Conservation (phyloP, 2,797 vertebrate species). For the Lithobates pipiens region DNA sequence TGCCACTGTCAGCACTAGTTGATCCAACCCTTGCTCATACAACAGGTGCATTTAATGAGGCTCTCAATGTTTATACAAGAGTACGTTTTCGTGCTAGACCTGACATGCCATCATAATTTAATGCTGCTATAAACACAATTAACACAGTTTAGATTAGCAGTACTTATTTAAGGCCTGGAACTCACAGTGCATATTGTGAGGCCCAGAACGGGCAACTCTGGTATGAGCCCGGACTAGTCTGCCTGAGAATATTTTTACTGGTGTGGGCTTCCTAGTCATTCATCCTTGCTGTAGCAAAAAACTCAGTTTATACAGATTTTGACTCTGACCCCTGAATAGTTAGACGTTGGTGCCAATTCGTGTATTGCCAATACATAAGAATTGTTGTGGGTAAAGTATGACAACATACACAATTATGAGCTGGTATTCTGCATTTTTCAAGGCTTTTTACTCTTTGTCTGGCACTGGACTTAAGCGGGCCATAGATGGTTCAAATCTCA, state of each 20-base stretch:
- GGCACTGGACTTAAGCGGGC: no score
- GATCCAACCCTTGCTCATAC: background rate
- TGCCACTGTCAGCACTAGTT: background rate
- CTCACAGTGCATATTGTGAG: background rate
- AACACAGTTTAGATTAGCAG: background rate
- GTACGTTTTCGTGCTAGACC: background rate
- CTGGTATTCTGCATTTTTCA: no score
- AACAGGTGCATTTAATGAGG: conserved; percentile 3
- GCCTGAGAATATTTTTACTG: background rate
- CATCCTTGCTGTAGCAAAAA: background rate
- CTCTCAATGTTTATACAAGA: background rate
- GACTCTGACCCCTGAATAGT: no score
- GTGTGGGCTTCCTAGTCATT: background rate
- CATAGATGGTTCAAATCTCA: no score
- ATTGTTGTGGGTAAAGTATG: no score
- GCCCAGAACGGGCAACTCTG: background rate
- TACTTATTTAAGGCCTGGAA: background rate
- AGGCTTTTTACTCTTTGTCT: no score
- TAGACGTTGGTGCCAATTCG: no score
- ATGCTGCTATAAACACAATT: background rate
- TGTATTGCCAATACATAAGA: no score
- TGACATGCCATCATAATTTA: background rate
- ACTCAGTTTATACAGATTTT: no score
- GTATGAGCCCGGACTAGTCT: background rate
- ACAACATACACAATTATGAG: no score